phyloP scores from a whole-genome alignment of 2,888 invertebrate genomes.

The Callosobruchus maculatus region DNA sequence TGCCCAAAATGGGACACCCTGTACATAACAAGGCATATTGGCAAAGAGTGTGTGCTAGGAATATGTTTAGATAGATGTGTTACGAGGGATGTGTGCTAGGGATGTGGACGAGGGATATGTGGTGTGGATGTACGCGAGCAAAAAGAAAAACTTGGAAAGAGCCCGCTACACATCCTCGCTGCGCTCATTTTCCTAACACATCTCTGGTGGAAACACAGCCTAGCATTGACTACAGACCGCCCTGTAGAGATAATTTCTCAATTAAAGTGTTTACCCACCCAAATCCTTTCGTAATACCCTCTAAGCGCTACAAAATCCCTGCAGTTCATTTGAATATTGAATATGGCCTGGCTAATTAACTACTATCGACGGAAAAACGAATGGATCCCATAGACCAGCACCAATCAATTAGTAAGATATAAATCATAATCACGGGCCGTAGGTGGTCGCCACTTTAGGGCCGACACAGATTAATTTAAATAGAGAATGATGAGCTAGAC shows the following conservation, averaged over 20 bases:
- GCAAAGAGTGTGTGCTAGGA: no score
- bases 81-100: no score
- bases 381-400: not conserved
- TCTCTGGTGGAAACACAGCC: no score
- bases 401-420: slow-evolving; percentile 1
- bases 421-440: slow-evolving; percentile 1
- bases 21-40: no score
- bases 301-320: not conserved
- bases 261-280: not conserved
- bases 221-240: not conserved
- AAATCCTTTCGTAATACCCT: not conserved
- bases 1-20: no score
- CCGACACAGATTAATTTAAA: slow-evolving; percentile 2
- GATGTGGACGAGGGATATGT: no score
- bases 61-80: no score
- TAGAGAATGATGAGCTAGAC: not conserved
- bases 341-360: not conserved
- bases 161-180: no score
- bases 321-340: not conserved
- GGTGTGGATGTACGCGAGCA: no score
- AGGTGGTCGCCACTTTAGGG: not conserved
- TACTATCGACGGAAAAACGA: not conserved
- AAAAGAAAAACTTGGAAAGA: no score
- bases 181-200: no score
- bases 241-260: not conserved